phyloP scores from a whole-genome alignment of 1,140 invertebrate genomes.

The Aphidius gifuensis region DNA sequence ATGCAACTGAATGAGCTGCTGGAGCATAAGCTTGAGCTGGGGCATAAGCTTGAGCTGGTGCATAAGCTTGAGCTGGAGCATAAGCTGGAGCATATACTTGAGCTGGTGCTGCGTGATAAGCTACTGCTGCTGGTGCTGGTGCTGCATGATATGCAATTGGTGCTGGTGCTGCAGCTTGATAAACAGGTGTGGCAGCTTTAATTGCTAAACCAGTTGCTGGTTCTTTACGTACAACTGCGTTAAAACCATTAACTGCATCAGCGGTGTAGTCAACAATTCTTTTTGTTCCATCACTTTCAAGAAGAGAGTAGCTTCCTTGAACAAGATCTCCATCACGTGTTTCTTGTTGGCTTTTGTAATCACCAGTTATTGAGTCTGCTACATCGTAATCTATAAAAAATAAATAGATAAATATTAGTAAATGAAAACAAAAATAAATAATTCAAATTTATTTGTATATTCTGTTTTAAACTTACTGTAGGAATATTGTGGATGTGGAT shows the following conservation, averaged over 20 bases:
- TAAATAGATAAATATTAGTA: too few species aligned
- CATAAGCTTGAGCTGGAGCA: too few species aligned
- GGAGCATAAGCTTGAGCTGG: too few species aligned
- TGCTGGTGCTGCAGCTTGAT: constrained; percentile 12
- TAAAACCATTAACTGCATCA: constrained; percentile 44
- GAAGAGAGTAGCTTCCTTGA: constrained; percentile 58
- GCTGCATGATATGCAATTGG: neutral
- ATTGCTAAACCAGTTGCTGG: constrained; percentile 14
- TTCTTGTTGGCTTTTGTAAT: constrained; percentile 57
- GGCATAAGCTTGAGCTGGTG: too few species aligned
- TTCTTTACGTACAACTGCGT: constrained; percentile 36
- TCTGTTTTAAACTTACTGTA: constrained; percentile 9
- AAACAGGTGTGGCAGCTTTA: constrained; percentile 10
- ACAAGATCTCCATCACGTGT: constrained; percentile 56
- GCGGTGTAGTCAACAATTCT: constrained; percentile 44
- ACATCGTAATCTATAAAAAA: constrained; percentile 49
- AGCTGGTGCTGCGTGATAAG: too few species aligned
- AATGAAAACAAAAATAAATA: too few species aligned
- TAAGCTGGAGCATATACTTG: too few species aligned
- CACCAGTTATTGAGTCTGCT: constrained; percentile 54
- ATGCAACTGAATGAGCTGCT: too few species aligned
- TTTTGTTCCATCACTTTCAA: constrained; percentile 68
- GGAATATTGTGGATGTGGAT: constrained; percentile 34
- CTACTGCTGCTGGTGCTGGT: neutral
- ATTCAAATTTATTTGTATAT: too few species aligned